Conservation (phyloP, 1,140 invertebrate genomes). For the Orussus abietinus region DNA sequence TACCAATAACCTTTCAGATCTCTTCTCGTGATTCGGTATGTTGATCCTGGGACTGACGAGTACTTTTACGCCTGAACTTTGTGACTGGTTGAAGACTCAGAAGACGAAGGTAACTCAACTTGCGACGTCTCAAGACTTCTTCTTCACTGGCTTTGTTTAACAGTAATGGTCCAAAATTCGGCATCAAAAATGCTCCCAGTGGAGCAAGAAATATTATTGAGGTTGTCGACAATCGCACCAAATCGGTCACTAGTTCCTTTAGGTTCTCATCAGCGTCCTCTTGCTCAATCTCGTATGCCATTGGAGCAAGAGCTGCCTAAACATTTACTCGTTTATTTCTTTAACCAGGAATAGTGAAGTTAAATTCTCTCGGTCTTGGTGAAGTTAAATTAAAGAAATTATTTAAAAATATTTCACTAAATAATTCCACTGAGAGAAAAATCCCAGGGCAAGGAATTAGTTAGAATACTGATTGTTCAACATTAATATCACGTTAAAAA, state of each 20-base stretch:
- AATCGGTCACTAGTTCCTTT: slow-evolving; percentile 35
- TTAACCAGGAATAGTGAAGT: background rate
- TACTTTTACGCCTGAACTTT: no score
- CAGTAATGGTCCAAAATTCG: slow-evolving; percentile 34
- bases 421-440: background rate
- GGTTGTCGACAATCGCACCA: slow-evolving; percentile 38
- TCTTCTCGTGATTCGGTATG: no score
- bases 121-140: slow-evolving; percentile 28
- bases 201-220: slow-evolving; percentile 42
- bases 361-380: background rate
- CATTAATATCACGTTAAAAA: no score
- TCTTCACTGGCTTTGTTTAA: slow-evolving; percentile 33
- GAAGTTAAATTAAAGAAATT: no score
- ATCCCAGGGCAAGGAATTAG: no score
- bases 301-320: slow-evolving; percentile 43
- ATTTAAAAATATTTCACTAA: background rate
- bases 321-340: background rate
- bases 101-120: slow-evolving; percentile 32
- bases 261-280: slow-evolving; percentile 19
- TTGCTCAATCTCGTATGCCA: slow-evolving; percentile 35
- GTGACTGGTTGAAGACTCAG: slow-evolving; percentile 33
- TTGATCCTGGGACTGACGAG: no score
- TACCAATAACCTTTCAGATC: background rate
- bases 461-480: no score
- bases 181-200: slow-evolving; percentile 39